These are phyloP conservation scores for Yasuhikotakia modesta DNA, from an alignment of 2,797 vertebrate genomes.

Conservation along the genomic window DNA sequence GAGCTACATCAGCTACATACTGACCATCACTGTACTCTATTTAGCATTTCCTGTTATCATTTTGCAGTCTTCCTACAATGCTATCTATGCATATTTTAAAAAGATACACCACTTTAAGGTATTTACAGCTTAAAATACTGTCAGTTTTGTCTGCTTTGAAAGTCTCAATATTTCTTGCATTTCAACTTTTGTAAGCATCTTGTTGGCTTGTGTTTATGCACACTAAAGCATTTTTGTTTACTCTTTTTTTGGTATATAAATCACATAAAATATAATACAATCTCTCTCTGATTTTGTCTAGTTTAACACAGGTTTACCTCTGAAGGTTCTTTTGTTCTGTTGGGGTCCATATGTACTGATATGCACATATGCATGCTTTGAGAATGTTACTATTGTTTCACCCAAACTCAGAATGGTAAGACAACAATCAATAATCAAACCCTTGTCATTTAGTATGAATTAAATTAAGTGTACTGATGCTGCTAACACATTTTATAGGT, in stretches of 20 bases:
- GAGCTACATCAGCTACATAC: slow-evolving; percentile 85
- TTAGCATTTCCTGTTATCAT: slow-evolving; percentile 83
- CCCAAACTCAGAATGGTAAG: slow-evolving; percentile 91
- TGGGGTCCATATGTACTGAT: slow-evolving; percentile 93
- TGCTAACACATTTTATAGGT: slow-evolving; percentile 73
- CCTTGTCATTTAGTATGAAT: background rate
- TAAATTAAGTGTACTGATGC: background rate
- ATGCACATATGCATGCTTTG: slow-evolving; percentile 83
- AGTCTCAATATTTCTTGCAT: too few species aligned
- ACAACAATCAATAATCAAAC: background rate
- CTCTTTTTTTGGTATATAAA: background rate
- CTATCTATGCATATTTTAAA: slow-evolving; percentile 86
- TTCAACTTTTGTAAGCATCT: background rate
- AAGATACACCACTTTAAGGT: slow-evolving; percentile 86
- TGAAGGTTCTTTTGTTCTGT: slow-evolving; percentile 83
- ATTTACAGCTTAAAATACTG: background rate
- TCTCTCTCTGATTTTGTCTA: slow-evolving; percentile 63
- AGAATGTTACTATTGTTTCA: slow-evolving; percentile 81
- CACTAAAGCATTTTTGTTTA: too few species aligned
- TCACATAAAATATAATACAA: background rate
- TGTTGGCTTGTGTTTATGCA: too few species aligned
- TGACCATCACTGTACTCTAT: slow-evolving; percentile 85
- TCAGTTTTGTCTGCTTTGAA: too few species aligned
- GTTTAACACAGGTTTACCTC: slow-evolving; percentile 86
- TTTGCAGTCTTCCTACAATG: slow-evolving; percentile 81